Evolutionary conservation across 1,140 invertebrate species (phyloP).

Genomic region (Camponotus floridanus): DNA sequence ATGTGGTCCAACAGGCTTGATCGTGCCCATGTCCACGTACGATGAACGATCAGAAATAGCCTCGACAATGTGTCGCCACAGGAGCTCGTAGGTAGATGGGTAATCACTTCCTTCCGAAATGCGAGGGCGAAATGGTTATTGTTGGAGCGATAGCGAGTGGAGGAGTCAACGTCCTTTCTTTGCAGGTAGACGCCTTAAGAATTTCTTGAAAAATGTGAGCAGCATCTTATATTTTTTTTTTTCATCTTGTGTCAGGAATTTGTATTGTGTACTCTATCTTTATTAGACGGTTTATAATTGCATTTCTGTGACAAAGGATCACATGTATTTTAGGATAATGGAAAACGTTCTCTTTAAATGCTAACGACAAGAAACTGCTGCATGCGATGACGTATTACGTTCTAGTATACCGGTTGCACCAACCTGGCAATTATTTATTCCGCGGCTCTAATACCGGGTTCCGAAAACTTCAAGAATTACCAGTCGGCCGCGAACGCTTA

Average conservation of each 20-base stretch:
- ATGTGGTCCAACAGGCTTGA: slow-evolving; percentile 37
- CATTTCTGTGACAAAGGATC: background rate
- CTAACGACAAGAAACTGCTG: background rate
- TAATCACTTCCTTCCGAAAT: slow-evolving; percentile 41
- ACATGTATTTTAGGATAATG: no score
- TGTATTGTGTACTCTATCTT: no score
- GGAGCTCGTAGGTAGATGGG: background rate
- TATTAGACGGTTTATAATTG: no score
- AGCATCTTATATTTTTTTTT: background rate
- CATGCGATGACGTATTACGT: slow-evolving; percentile 10
- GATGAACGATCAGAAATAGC: slow-evolving; percentile 53
- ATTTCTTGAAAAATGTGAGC: no score
- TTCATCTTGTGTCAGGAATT: no score
- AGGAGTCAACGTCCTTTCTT: background rate
- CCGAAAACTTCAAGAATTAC: slow-evolving; percentile 69
- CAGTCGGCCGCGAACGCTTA: slow-evolving; percentile 60
- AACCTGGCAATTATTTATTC: slow-evolving; percentile 65
- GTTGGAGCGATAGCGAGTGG: background rate
- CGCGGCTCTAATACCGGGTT: slow-evolving; percentile 70
- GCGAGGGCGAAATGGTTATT: background rate
- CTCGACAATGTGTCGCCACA: background rate
- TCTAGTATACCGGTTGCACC: background rate
- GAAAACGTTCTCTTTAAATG: background rate
- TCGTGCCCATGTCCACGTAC: slow-evolving; percentile 21
- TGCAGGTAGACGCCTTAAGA: background rate